Percentiles rank a stretch among this genome's conserved stretches.
phyloP scores from a whole-genome alignment of 1,140 invertebrate genomes.

The Drosophila ambigua region DNA sequence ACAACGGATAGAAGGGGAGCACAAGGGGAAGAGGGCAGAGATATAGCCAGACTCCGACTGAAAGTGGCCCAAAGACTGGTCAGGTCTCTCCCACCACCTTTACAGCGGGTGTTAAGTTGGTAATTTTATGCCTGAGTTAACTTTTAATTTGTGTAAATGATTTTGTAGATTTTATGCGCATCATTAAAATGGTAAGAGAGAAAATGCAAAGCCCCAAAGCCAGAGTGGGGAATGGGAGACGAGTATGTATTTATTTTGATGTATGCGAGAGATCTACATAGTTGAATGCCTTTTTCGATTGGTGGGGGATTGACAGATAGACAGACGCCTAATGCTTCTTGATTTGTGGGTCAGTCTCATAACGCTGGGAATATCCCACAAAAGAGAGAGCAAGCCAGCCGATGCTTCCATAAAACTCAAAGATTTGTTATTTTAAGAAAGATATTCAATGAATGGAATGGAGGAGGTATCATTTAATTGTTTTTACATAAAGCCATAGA shows the following conservation, averaged over 20 bases:
- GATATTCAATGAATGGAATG: too few relatives aligned
- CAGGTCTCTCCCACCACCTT: slow-evolving; percentile 22
- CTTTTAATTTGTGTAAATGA: slow-evolving; percentile 82
- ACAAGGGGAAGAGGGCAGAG: not conserved
- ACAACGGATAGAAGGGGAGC: slow-evolving; percentile 14
- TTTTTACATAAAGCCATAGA: too few relatives aligned
- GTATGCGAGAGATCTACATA: slow-evolving; percentile 50
- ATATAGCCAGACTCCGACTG: not conserved
- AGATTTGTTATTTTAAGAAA: too few relatives aligned
- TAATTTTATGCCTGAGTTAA: slow-evolving; percentile 83
- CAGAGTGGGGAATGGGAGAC: not conserved
- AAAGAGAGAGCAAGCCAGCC: slow-evolving; percentile 11
- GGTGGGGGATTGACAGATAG: slow-evolving; percentile 55
- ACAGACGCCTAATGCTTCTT: slow-evolving; percentile 70
- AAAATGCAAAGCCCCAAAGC: slow-evolving; percentile 19
- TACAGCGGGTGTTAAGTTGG: slow-evolving; percentile 80
- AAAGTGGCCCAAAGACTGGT: slow-evolving; percentile 43
- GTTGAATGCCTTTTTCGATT: slow-evolving; percentile 35
- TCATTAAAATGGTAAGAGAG: slow-evolving; percentile 60
- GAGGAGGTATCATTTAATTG: too few relatives aligned
- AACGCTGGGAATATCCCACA: slow-evolving; percentile 3
- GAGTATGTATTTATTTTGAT: slow-evolving; percentile 47
- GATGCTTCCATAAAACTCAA: slow-evolving; percentile 31
- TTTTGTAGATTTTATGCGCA: slow-evolving; percentile 77
- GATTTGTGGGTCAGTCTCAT: slow-evolving; percentile 66